phyloP scores from a whole-genome alignment of 2,888 invertebrate genomes.

The Ypsolopha scabrella region DNA sequence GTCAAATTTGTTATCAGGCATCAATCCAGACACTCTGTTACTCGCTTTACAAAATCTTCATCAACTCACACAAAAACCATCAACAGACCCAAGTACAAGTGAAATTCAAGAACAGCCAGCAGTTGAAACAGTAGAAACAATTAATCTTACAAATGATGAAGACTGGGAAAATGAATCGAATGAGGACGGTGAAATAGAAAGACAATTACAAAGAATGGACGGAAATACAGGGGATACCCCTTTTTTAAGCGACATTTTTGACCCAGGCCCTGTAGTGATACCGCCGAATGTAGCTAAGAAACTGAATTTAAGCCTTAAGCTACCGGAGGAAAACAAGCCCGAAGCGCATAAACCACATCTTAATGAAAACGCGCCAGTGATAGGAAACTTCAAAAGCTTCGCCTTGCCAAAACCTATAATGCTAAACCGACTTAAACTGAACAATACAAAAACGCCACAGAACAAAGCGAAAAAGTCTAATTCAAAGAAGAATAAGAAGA shows the following conservation, averaged over 20 bases:
- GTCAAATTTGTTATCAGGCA: constrained; percentile 41
- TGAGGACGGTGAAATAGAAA: constrained; percentile 49
- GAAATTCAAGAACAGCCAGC: constrained; percentile 9
- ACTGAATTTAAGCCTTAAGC: constrained; percentile 39
- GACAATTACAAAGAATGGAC: constrained; percentile 43
- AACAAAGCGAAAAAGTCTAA: constrained; percentile 29
- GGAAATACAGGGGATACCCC: constrained; percentile 51
- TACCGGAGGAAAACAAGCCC: constrained; percentile 23
- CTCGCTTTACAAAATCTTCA: constrained; percentile 58
- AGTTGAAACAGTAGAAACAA: constrained; percentile 34
- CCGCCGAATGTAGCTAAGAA: constrained; percentile 36
- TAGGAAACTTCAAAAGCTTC: constrained; percentile 65
- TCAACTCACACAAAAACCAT: constrained; percentile 31
- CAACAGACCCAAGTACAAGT: constrained; percentile 11
- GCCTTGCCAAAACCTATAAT: constrained; percentile 62
- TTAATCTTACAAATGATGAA: constrained; percentile 57
- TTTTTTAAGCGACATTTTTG: constrained; percentile 63
- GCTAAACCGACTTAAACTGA: constrained; percentile 55
- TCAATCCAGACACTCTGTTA: constrained; percentile 51
- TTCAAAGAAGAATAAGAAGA: constrained; percentile 32
- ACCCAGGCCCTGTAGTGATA: constrained; percentile 46
- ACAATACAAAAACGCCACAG: constrained; percentile 26
- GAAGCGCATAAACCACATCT: constrained; percentile 21
- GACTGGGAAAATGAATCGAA: constrained; percentile 57
- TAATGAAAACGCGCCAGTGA: constrained; percentile 46